Base-by-base conservation (phyloP, 1,140 invertebrate genomes). In the Micrasema longulum region DNA sequence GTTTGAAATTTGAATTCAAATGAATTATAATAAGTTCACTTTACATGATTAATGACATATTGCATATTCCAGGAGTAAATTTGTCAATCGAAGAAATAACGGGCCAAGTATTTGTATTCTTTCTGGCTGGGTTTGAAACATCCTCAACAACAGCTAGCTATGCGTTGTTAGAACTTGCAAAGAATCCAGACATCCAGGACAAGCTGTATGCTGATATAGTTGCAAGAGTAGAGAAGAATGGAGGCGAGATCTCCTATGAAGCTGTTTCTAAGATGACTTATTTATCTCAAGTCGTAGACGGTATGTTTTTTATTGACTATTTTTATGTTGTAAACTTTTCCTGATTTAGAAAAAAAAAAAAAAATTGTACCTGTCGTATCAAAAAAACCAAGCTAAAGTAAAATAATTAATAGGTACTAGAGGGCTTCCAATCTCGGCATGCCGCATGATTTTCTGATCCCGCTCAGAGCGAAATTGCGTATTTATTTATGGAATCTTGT, bases 111-210 rank as follows among this genome's bases (percentile, higher is more conserved):
- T 80, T 78, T 70, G 73, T 80, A 20, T 80, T 80, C 71, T 80
- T 80, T 66, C 72, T 75, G 31, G 79, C 79, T 43, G 80, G 80
- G 43, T 80, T 79, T 73, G 79, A 81, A 69, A 80, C 79, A 11
- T 80, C 79, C 1, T 80, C 80, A 0, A 77, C 79, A 1, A 76
- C 79, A 7, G 76, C 79, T 4, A 78, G 83, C 41, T 85, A 82
- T 71, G 77, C 82, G 9, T 74, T 83, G 6, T 87, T 87, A 69
- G 78, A 82, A 68, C 76, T 89, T 38, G 87, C 88, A 7, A 77
- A 83, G 60, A 78, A 89, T 78, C 86, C 80, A 1, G 82, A 86
- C 5, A 76, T 82, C 22, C 87, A 89, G 74, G 78, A 87, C 11
- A 79, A 78, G 74, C 68, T 77, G 14, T 72, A 72, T 38, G 63